Evolutionary conservation across 2,888 invertebrate species (phyloP).

Genomic region (Gortyna flavago): DNA sequence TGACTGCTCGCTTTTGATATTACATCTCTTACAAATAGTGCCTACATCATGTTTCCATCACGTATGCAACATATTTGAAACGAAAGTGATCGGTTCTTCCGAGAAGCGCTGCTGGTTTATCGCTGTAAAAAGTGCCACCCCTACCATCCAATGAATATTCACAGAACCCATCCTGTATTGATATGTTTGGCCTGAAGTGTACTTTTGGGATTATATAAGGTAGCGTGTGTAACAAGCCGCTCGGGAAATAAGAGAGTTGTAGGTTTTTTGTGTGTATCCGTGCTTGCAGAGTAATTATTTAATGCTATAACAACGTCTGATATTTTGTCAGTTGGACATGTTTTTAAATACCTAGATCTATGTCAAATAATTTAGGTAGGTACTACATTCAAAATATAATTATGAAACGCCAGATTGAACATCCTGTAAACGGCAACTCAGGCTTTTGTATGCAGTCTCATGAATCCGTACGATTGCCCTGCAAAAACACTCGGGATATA

Average conservation of each 20-base stretch:
- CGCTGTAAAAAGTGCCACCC: constrained; percentile 56
- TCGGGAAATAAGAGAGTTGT: constrained; percentile 66
- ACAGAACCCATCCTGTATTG: constrained; percentile 76
- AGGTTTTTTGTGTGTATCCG: constrained; percentile 54
- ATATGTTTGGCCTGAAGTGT: constrained; percentile 74
- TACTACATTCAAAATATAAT: background rate
- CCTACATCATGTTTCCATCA: background rate
- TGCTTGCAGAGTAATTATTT: constrained; percentile 14
- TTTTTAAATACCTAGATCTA: background rate
- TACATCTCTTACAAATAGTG: background rate
- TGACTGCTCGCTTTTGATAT: background rate
- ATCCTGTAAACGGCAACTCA: background rate
- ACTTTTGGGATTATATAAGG: constrained; percentile 73
- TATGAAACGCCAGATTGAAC: background rate
- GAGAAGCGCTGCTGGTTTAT: constrained; percentile 26
- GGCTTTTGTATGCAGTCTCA: background rate
- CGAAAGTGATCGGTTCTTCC: constrained; percentile 2
- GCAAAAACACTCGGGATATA: constrained; percentile 4
- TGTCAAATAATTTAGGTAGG: background rate
- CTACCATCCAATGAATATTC: constrained; percentile 76
- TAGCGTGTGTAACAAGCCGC: constrained; percentile 71
- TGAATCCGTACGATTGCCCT: background rate
- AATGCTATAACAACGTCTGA: background rate
- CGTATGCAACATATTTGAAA: constrained; percentile 14
- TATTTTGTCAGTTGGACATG: background rate